phyloP scores from a whole-genome alignment of 1,140 invertebrate species.

The Drosophila subpulchrella region DNA sequence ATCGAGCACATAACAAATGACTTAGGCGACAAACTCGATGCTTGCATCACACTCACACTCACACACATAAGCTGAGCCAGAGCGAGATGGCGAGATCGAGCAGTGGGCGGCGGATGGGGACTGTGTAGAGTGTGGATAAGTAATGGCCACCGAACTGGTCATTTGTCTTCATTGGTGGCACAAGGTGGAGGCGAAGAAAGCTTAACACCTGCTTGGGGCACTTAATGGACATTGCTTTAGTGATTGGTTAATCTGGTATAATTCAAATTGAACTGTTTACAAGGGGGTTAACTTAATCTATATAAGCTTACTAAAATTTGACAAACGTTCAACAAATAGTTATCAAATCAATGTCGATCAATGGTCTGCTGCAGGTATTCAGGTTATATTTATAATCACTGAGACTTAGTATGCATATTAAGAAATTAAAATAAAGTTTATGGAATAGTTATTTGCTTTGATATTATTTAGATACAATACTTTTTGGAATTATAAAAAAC shows the following conservation, averaged over 20 bases:
- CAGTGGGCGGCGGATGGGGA: slow-evolving; percentile 18
- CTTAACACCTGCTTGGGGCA: slow-evolving; percentile 45
- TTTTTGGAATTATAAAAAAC: too few species aligned
- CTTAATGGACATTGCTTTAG: slow-evolving; percentile 48
- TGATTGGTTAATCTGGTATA: slow-evolving; percentile 64
- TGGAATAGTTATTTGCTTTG: too few species aligned
- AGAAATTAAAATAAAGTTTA: too few species aligned
- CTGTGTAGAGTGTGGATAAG: slow-evolving; percentile 72
- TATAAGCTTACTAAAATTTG: background rate
- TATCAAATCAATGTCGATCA: too few species aligned
- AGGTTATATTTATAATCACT: too few species aligned
- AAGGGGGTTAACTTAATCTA: background rate
- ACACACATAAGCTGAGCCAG: slow-evolving; percentile 9
- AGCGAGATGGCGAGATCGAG: slow-evolving; percentile 33
- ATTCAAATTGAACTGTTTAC: slow-evolving; percentile 20
- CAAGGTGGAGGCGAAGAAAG: slow-evolving; percentile 44
- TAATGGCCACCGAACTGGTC: slow-evolving; percentile 77
- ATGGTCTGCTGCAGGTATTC: too few species aligned
- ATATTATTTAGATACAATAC: too few species aligned
- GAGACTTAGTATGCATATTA: too few species aligned
- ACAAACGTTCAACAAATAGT: too few species aligned
- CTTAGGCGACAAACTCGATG: slow-evolving; percentile 72
- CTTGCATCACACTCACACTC: slow-evolving; percentile 27
- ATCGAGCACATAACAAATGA: slow-evolving; percentile 62
- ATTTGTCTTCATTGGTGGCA: slow-evolving; percentile 83